phyloP scores from a whole-genome alignment of 2,888 invertebrate species.

The Thyatira batis region DNA sequence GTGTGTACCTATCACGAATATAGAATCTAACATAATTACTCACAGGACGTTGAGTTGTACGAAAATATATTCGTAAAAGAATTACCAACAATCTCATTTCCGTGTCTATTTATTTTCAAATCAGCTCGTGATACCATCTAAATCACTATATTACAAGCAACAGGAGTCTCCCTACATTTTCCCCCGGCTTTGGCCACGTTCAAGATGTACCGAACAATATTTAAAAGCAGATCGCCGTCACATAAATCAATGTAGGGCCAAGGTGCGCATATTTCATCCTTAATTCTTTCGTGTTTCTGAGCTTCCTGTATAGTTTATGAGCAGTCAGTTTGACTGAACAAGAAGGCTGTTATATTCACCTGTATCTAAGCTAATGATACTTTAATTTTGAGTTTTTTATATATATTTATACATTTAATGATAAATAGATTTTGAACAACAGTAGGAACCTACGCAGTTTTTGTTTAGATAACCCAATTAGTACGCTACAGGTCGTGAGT shows the following conservation, averaged over 20 bases:
- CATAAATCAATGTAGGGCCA: constrained; percentile 76
- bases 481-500: too few relatives aligned
- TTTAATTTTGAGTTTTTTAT: constrained; percentile 10
- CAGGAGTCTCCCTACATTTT: constrained; percentile 2
- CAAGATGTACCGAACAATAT: constrained; percentile 44
- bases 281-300: constrained; percentile 75
- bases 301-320: constrained; percentile 61
- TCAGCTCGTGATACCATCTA: not conserved
- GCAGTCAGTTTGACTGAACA: constrained; percentile 52
- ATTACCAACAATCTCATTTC: not conserved
- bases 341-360: constrained; percentile 49
- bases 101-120: not conserved
- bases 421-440: too few relatives aligned
- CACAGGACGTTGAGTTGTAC: too few relatives aligned
- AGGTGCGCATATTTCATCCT: constrained; percentile 80
- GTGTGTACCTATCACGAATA: too few relatives aligned
- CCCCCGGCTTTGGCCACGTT: constrained; percentile 15
- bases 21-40: too few relatives aligned
- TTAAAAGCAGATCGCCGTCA: constrained; percentile 61
- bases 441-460: too few relatives aligned
- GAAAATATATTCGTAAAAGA: not conserved
- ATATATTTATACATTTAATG: not conserved
- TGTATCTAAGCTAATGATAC: constrained; percentile 36
- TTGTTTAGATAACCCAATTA: too few relatives aligned
- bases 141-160: not conserved